A percentile compares a stretch with the other conserved stretches of the same genome.
These are phyloP conservation scores for Aphelocoma californica DNA, from an alignment of 2,797 vertebrate genomes.

Conservation along the genomic window DNA sequence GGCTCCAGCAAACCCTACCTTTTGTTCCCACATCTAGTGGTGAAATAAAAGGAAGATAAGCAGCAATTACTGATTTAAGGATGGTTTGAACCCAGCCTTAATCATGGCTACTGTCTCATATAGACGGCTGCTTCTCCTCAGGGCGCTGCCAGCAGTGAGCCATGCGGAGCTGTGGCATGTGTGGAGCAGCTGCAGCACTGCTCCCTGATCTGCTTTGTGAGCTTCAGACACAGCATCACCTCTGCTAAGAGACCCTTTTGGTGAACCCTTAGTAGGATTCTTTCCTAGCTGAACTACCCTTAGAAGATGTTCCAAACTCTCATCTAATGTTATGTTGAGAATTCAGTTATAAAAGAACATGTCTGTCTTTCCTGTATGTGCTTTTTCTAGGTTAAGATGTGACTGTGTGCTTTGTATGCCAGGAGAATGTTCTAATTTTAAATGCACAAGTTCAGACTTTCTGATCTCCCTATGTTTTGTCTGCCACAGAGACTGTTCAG, in stretches of 20 bases:
- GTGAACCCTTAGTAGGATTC: background rate
- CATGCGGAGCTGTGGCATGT: background rate
- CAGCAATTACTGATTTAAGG: background rate
- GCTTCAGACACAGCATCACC: background rate
- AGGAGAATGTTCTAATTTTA: background rate
- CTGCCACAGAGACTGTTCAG: background rate
- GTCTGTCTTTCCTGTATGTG: background rate
- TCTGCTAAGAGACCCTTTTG: background rate
- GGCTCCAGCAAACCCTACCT: background rate
- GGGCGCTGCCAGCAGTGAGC: background rate
- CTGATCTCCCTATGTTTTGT: background rate
- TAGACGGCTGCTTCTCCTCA: background rate
- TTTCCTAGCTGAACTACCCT: background rate
- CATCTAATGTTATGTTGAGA: background rate
- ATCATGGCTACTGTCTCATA: background rate
- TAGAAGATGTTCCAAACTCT: background rate
- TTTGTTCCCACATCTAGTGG: background rate
- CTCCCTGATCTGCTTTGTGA: background rate
- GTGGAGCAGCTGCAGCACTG: background rate
- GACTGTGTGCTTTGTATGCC: background rate
- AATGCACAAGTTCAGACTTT: background rate
- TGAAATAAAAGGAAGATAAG: background rate
- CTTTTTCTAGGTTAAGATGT: background rate
- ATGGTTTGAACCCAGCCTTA: background rate
- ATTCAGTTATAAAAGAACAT: background rate